Evolutionary conservation across 2,888 invertebrate species (phyloP).

Genomic region (Belgica antarctica): DNA sequence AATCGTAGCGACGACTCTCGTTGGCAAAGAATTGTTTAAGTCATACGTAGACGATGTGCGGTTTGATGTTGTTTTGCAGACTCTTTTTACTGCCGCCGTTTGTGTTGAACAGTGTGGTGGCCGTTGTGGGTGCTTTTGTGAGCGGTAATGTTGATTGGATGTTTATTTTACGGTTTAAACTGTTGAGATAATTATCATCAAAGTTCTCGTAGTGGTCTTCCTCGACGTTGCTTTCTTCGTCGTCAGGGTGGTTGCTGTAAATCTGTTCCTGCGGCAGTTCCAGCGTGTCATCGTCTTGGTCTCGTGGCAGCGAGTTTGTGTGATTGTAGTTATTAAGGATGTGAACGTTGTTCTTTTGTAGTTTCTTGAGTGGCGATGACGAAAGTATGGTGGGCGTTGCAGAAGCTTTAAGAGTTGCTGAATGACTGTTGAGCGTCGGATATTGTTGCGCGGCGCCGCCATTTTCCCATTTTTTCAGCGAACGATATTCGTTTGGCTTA

Average conservation of each 20-base stretch:
- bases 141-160: slow-evolving; percentile 31
- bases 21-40: slow-evolving; percentile 47
- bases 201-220: slow-evolving; percentile 56
- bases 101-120: slow-evolving; percentile 13
- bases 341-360: slow-evolving; percentile 23
- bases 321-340: slow-evolving; percentile 32
- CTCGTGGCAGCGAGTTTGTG: slow-evolving; percentile 49
- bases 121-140: slow-evolving; percentile 28
- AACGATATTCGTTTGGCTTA: slow-evolving; percentile 51
- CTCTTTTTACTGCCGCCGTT: slow-evolving; percentile 24
- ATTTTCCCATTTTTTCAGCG: slow-evolving; percentile 38
- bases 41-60: slow-evolving; percentile 60
- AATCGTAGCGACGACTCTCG: slow-evolving; percentile 16
- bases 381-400: slow-evolving; percentile 1
- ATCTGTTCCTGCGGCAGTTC: slow-evolving; percentile 48
- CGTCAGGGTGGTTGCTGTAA: slow-evolving; percentile 38
- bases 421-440: slow-evolving; percentile 30
- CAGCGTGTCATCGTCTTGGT: slow-evolving; percentile 54
- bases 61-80: slow-evolving; percentile 48
- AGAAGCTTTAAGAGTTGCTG: neutral
- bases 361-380: slow-evolving; percentile 10
- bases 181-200: slow-evolving; percentile 50
- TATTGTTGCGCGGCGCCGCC: neutral
- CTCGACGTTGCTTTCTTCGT: slow-evolving; percentile 49
- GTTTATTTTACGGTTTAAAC: slow-evolving; percentile 31